Percentiles rank a stretch among this genome's conserved stretches.
Evolutionary conservation across 1,140 invertebrate species (phyloP).

Genomic region (Ceratosolen solmsi): DNA sequence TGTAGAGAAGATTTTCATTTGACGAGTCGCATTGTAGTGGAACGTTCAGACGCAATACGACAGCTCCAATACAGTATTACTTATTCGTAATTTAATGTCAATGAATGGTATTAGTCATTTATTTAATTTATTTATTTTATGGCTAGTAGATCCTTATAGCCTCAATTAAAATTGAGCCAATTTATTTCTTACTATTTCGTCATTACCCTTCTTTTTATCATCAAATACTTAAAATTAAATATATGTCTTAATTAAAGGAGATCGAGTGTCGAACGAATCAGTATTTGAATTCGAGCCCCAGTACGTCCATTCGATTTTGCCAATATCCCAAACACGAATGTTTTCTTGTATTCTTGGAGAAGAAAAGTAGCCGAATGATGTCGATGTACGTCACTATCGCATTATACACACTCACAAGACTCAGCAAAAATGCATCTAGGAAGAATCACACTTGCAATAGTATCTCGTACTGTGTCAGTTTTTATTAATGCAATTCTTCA

Average conservation of each 20-base stretch:
- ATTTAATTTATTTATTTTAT: too few species aligned
- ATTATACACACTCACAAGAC: constrained; percentile 21
- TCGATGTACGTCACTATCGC: constrained; percentile 34
- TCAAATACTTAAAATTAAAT: constrained; percentile 11
- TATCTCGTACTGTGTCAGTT: background rate
- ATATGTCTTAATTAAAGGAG: constrained; percentile 45
- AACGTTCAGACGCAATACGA: background rate
- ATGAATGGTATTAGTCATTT: constrained; percentile 8
- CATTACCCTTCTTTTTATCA: constrained; percentile 6
- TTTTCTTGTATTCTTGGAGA: background rate
- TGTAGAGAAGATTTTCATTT: background rate
- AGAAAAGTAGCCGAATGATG: background rate
- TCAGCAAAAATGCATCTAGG: constrained; percentile 14
- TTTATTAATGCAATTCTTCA: background rate
- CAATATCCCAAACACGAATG: constrained; percentile 24
- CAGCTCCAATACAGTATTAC: background rate
- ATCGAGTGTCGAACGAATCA: constrained; percentile 17
- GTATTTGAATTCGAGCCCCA: constrained; percentile 40
- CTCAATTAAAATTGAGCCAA: constrained; percentile 19
- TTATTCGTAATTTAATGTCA: background rate
- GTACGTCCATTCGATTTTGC: constrained; percentile 22
- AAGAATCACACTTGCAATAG: constrained; percentile 1
- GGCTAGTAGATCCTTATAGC: too few species aligned
- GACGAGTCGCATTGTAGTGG: background rate
- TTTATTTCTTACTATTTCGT: constrained; percentile 7